These are phyloP conservation scores for Emydura subglobosa DNA, from an alignment of 2,113 vertebrate genomes.

Conservation along the genomic window DNA sequence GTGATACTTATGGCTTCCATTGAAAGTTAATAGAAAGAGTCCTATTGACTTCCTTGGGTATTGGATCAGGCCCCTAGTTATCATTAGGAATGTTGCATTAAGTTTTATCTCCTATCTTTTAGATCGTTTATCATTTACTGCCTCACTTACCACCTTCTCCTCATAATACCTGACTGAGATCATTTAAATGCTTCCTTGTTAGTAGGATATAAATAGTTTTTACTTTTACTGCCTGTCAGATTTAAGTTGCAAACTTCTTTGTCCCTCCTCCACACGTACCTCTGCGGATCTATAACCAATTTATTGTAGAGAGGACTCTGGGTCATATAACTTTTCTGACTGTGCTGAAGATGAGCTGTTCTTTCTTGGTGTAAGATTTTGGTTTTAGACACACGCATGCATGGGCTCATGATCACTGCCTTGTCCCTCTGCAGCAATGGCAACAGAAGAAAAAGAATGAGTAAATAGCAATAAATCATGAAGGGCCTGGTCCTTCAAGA, in stretches of 20 bases:
- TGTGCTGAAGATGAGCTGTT: not conserved
- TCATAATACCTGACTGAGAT: not conserved
- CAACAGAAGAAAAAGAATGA: not conserved
- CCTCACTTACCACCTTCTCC: not conserved
- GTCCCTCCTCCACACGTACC: not conserved
- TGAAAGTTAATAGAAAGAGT: not conserved
- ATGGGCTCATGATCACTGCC: accelerated
- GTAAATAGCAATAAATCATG: not conserved
- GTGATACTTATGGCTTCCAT: not conserved
- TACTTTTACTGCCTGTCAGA: constrained; percentile 27
- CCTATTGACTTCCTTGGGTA: not conserved
- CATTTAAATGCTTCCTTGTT: constrained; percentile 11
- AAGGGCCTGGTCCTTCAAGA: not conserved
- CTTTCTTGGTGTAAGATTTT: not conserved
- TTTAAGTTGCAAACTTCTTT: constrained; percentile 43
- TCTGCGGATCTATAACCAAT: constrained; percentile 22
- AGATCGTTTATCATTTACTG: not conserved
- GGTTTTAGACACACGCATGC: not conserved
- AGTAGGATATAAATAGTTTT: constrained; percentile 27
- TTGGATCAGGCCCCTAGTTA: not conserved
- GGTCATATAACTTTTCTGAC: constrained; percentile 38
- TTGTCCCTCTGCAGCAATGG: accelerated
- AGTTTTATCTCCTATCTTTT: not conserved
- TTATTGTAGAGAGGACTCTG: not conserved
- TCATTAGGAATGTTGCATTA: not conserved